phyloP scores from a whole-genome alignment of 1,140 invertebrate species.

The Tetramorium parvispinum region DNA sequence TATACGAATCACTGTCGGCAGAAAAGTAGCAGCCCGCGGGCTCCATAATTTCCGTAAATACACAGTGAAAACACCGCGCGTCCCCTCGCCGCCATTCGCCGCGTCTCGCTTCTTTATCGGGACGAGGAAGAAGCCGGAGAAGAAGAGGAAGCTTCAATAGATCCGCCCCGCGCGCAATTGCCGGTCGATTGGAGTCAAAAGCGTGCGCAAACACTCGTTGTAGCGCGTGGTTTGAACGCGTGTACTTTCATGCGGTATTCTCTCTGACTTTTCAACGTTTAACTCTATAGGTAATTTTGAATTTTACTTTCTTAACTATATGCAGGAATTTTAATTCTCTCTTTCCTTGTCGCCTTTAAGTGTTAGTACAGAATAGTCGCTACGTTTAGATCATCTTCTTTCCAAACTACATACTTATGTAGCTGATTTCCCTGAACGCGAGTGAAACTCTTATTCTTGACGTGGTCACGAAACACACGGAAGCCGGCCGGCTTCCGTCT shows the following conservation, averaged over 20 bases:
- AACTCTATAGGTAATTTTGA: background rate
- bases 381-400: background rate
- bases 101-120: conserved; percentile 44
- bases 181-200: conserved; percentile 8
- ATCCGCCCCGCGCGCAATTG: conserved; percentile 14
- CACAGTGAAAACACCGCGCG: conserved; percentile 81
- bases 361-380: background rate
- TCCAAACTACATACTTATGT: background rate
- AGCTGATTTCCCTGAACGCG: background rate
- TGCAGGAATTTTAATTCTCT: background rate
- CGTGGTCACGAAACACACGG: conserved; percentile 63
- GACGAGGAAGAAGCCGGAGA: conserved; percentile 43
- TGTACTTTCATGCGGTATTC: background rate
- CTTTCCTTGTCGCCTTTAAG: background rate
- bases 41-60: conserved; percentile 85
- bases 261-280: background rate
- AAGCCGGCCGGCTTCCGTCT: conserved; percentile 63
- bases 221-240: background rate
- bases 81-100: conserved; percentile 31
- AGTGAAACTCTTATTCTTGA: background rate
- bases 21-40: conserved; percentile 80
- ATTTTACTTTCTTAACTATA: background rate
- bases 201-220: background rate
- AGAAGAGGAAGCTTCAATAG: conserved; percentile 49
- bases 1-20: conserved; percentile 82